Evolutionary conservation across 2,113 vertebrate genomes (phyloP).

Genomic region (Junco hyemalis): DNA sequence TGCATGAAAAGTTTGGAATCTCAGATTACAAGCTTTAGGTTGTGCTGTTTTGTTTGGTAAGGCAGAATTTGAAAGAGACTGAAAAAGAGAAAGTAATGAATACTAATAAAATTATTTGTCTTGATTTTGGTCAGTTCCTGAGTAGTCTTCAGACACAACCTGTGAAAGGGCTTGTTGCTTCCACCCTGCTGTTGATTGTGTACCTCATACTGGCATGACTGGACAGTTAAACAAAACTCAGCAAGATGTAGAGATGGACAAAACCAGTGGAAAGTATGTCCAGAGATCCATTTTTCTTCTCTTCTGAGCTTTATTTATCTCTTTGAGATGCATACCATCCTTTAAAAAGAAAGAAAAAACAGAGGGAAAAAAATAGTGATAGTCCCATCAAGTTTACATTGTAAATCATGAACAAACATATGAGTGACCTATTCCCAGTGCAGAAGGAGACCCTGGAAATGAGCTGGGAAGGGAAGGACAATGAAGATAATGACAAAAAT

Average conservation of each 20-base stretch:
- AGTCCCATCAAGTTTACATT: neutral
- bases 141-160: neutral
- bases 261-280: neutral
- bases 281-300: neutral
- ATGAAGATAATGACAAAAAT: neutral
- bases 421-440: neutral
- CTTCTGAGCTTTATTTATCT: neutral
- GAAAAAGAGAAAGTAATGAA: neutral
- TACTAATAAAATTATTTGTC: neutral
- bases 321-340: neutral
- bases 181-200: neutral
- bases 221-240: neutral
- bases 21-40: neutral
- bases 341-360: neutral
- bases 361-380: neutral
- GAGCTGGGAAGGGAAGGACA: neutral
- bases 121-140: neutral
- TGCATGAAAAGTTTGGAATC: neutral
- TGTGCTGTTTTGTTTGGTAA: neutral
- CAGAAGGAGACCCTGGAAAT: neutral
- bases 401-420: neutral
- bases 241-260: neutral
- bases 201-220: neutral
- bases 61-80: neutral
- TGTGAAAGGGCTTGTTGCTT: neutral